These are phyloP conservation scores for Muscicapa striata DNA, from an alignment of 2,797 vertebrate genomes.

Conservation along the genomic window DNA sequence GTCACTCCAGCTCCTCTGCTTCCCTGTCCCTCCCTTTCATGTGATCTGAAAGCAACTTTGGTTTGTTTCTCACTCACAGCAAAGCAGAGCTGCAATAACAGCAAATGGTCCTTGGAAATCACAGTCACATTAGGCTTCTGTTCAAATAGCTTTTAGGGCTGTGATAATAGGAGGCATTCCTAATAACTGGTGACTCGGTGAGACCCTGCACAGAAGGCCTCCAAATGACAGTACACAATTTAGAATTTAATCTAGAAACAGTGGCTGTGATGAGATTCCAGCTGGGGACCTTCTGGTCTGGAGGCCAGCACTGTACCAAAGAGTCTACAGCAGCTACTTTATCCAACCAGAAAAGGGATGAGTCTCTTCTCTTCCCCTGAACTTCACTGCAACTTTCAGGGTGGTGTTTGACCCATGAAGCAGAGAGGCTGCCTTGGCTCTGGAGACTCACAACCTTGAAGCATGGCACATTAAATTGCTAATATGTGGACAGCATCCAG, in stretches of 20 bases:
- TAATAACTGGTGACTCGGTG: constrained; percentile 80
- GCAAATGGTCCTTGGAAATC: constrained; percentile 83
- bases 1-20: constrained; percentile 51
- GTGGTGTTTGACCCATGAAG: not conserved
- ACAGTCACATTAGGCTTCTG: constrained; percentile 80
- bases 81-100: constrained; percentile 76
- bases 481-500: not conserved
- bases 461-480: not conserved
- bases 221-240: constrained; percentile 80
- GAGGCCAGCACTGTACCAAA: constrained; percentile 47
- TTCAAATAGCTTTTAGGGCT: constrained; percentile 83
- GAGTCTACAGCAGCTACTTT: constrained; percentile 47
- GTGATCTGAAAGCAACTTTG: constrained; percentile 70
- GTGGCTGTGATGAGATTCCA: constrained; percentile 78
- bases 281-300: constrained; percentile 79
- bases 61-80: constrained; percentile 72
- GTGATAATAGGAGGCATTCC: constrained; percentile 78
- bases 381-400: not conserved
- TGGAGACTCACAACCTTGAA: not conserved
- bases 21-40: constrained; percentile 52
- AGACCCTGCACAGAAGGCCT: constrained; percentile 82
- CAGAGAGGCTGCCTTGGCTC: not conserved
- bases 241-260: constrained; percentile 82
- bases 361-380: not conserved
- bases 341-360: not conserved